Percentiles rank a stretch among this genome's conserved stretches.
Evolutionary conservation across 30 jellyfish, hydroid and myxozoan genomes (phyloP).

Genomic region (Nemopilema nomurai): DNA sequence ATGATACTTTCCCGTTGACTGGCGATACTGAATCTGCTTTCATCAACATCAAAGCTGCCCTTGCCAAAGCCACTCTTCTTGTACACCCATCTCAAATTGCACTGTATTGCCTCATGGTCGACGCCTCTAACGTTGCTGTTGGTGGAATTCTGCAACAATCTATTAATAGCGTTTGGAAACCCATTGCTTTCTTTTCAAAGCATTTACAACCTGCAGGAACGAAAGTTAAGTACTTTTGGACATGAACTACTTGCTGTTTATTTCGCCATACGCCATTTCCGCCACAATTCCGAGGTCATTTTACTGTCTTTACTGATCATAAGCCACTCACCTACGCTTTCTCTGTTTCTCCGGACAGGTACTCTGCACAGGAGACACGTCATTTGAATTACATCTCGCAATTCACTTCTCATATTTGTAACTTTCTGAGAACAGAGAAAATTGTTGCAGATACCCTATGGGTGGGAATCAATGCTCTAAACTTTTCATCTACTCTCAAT

Average conservation of each 20-base stretch:
- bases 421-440: slow-evolving; percentile 43
- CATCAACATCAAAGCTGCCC: not conserved
- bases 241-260: slow-evolving; percentile 24
- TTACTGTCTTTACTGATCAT: slow-evolving; percentile 38
- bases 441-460: slow-evolving; percentile 67
- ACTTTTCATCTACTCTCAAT: not conserved
- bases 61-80: slow-evolving; percentile 7
- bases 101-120: slow-evolving; percentile 47
- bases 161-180: slow-evolving; percentile 33
- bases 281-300: slow-evolving; percentile 19
- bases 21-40: not conserved
- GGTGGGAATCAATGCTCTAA: slow-evolving; percentile 13
- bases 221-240: slow-evolving; percentile 21
- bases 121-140: slow-evolving; percentile 61
- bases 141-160: slow-evolving; percentile 48
- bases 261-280: slow-evolving; percentile 38
- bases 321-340: slow-evolving; percentile 60
- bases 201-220: slow-evolving; percentile 11
- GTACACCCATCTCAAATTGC: slow-evolving; percentile 15
- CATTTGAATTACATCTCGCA: slow-evolving; percentile 52
- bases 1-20: not conserved
- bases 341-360: slow-evolving; percentile 7
- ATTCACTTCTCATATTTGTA: slow-evolving; percentile 39
- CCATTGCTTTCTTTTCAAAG: slow-evolving; percentile 22
- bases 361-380: slow-evolving; percentile 39